A percentile compares a stretch with the other conserved stretches of the same genome.
Conservation (phyloP, 2,888 invertebrate genomes). For the Mechanitis mazaeus region DNA sequence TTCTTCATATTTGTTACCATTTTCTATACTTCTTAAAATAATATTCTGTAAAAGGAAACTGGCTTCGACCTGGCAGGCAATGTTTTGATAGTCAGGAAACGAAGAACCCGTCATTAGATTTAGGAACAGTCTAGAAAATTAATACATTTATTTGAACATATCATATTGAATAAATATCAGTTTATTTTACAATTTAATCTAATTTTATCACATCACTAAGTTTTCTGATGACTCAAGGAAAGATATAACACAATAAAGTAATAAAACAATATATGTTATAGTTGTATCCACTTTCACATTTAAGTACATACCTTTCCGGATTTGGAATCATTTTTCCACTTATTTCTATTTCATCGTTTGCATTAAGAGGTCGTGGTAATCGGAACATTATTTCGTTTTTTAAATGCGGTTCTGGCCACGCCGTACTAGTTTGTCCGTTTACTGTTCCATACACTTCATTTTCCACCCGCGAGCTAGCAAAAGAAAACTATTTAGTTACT, state of each 20-base stretch:
- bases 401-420: constrained; percentile 40
- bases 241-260: no score
- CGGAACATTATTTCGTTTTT: constrained; percentile 50
- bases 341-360: constrained; percentile 39
- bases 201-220: neutral
- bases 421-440: constrained; percentile 43
- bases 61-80: constrained; percentile 46
- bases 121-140: constrained; percentile 41
- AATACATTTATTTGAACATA: no score
- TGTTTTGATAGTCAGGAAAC: constrained; percentile 43
- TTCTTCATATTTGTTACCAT: constrained; percentile 32
- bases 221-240: no score
- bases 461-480: constrained; percentile 38
- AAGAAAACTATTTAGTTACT: constrained; percentile 14
- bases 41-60: constrained; percentile 35
- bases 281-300: neutral
- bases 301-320: constrained; percentile 38
- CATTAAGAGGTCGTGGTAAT: constrained; percentile 44
- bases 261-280: neutral
- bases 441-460: constrained; percentile 42
- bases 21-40: constrained; percentile 17
- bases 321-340: constrained; percentile 34
- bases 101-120: constrained; percentile 41
- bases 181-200: no score
- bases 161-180: no score